Evolutionary conservation across 37 sponge, comb jelly and placozoan species (phyloP).

Genomic region (Halichondria panicea): DNA sequence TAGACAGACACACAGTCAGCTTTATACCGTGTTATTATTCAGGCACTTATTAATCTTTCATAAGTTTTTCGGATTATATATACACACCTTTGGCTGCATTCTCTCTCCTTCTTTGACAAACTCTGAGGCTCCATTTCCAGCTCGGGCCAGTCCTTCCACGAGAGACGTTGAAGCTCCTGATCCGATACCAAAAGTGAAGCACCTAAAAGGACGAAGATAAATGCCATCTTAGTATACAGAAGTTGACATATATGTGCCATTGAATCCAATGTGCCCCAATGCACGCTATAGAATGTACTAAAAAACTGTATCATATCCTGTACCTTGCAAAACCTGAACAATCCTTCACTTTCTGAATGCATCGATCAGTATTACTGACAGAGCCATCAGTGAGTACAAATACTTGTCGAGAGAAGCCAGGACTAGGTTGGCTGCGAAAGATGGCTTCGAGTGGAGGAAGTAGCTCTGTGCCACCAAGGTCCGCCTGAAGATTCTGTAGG

Average conservation of each 20-base stretch:
- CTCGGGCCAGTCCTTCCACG: slow-evolving; percentile 79
- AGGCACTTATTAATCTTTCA: too few relatives aligned
- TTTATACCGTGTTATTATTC: too few relatives aligned
- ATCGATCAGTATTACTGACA: slow-evolving; percentile 59
- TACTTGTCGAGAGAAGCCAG: slow-evolving; percentile 48
- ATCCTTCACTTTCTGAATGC: slow-evolving; percentile 46
- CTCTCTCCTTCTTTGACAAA: slow-evolving; percentile 68
- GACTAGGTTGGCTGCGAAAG: slow-evolving; percentile 19
- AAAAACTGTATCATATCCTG: neutral
- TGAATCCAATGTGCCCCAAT: too few relatives aligned
- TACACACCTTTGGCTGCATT: slow-evolving; percentile 69
- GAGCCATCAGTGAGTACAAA: slow-evolving; percentile 74
- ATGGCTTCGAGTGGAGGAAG: slow-evolving; percentile 61
- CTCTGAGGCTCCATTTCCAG: slow-evolving; percentile 71
- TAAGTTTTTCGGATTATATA: too few relatives aligned
- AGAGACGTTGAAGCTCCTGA: slow-evolving; percentile 76
- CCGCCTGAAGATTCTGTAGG: slow-evolving; percentile 42
- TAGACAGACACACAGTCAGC: too few relatives aligned
- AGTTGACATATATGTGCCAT: neutral
- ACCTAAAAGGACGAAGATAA: slow-evolving; percentile 23
- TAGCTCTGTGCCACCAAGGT: slow-evolving; percentile 75
- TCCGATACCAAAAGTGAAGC: slow-evolving; percentile 82
- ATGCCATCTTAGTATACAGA: neutral
- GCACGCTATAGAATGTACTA: neutral
- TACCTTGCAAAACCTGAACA: slow-evolving; percentile 46